phyloP scores from a whole-genome alignment of 2,888 invertebrate genomes.

The Drosophila niveifrons region DNA sequence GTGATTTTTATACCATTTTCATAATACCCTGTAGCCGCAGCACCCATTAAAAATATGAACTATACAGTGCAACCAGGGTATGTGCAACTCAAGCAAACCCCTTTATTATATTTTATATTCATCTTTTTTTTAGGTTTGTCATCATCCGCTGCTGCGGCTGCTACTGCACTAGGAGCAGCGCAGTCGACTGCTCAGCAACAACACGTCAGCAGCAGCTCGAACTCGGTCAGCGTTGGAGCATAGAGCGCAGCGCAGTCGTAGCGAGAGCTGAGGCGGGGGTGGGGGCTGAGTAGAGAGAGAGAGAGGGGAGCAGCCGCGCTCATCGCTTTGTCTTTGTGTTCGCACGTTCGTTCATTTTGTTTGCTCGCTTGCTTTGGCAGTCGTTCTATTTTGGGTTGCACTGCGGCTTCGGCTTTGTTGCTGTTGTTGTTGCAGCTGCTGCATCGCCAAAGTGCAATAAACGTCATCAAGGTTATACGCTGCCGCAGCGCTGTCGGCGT shows the following conservation, averaged over 20 bases:
- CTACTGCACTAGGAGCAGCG: conserved; percentile 35
- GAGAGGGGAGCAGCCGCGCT: conserved; percentile 37
- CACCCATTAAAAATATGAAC: no score
- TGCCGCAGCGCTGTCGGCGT: conserved; percentile 49
- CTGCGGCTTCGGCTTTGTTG: conserved; percentile 27
- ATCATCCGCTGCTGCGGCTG: conserved; percentile 33
- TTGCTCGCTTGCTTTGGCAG: conserved; percentile 56
- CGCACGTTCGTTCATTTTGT: conserved; percentile 58
- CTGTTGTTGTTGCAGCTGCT: conserved; percentile 28
- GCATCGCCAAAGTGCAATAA: conserved; percentile 82
- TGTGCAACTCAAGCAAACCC: neutral
- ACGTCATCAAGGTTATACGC: conserved; percentile 83
- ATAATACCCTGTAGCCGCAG: conserved; percentile 11
- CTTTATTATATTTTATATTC: neutral
- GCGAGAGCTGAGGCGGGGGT: neutral
- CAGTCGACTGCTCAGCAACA: conserved; percentile 27
- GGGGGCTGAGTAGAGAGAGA: conserved; percentile 14
- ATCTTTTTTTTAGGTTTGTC: conserved; percentile 44
- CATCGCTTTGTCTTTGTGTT: conserved; percentile 66
- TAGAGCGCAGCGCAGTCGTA: conserved; percentile 1
- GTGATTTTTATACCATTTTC: conserved; percentile 34
- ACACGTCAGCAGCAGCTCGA: conserved; percentile 63
- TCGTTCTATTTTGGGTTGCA: conserved; percentile 77
- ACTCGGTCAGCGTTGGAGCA: conserved; percentile 64
- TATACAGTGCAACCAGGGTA: neutral